A percentile compares a stretch with the other conserved stretches of the same genome.
These are phyloP conservation scores for Stegana nigrithorax DNA, from an alignment of 2,888 invertebrate species.

Conservation along the genomic window DNA sequence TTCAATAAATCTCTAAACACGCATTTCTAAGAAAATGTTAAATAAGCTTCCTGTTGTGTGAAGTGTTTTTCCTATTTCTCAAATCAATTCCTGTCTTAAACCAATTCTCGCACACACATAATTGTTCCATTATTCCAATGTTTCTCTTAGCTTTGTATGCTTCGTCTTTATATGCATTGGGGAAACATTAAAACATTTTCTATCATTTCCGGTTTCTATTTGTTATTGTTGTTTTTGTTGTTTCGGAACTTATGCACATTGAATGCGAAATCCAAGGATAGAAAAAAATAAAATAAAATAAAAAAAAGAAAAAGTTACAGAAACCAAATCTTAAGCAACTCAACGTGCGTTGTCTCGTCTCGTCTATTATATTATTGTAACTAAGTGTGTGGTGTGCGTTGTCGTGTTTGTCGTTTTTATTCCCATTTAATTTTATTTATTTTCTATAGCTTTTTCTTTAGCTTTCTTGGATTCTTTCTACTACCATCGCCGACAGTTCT, in stretches of 20 bases:
- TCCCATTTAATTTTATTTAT: conserved; percentile 17
- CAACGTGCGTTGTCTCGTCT: conserved; percentile 34
- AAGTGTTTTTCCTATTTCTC: too few relatives aligned
- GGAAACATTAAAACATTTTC: conserved; percentile 57
- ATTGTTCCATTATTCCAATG: background rate
- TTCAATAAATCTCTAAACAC: too few relatives aligned
- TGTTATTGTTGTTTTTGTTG: background rate
- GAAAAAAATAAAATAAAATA: too few relatives aligned
- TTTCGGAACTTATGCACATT: conserved; percentile 30
- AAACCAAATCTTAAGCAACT: background rate
- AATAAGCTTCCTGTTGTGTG: too few relatives aligned
- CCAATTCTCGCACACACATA: too few relatives aligned
- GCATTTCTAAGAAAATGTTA: too few relatives aligned
- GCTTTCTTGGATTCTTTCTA: too few relatives aligned
- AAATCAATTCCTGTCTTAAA: too few relatives aligned
- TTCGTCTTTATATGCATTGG: background rate
- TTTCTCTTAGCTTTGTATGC: conserved; percentile 2
- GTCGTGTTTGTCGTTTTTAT: conserved; percentile 3
- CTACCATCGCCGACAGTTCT: too few relatives aligned
- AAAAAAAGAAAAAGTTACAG: too few relatives aligned
- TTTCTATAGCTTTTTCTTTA: conserved; percentile 14
- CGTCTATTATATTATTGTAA: conserved; percentile 23
- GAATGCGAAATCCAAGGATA: background rate
- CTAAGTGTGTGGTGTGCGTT: background rate
- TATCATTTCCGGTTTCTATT: conserved; percentile 47